phyloP scores from a whole-genome alignment of 2,113 vertebrate genomes.

The Muntiacus muntjak region DNA sequence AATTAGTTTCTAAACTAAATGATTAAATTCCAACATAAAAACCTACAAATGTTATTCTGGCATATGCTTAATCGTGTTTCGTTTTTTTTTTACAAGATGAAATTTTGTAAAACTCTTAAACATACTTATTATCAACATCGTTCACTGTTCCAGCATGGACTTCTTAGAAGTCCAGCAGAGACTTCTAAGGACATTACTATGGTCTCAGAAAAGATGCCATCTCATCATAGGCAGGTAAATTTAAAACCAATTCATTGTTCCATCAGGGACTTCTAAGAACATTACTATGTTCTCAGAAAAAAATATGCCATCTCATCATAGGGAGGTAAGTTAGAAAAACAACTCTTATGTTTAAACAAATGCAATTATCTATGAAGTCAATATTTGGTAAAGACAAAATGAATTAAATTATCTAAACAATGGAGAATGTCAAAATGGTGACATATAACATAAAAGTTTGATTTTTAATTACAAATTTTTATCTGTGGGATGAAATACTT shows the following conservation, averaged over 20 bases:
- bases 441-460: background rate
- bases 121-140: background rate
- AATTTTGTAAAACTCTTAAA: background rate
- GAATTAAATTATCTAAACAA: background rate
- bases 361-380: background rate
- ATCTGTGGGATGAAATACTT: background rate
- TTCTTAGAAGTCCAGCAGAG: background rate
- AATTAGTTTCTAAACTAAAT: constrained; percentile 42
- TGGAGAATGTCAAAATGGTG: background rate
- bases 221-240: background rate
- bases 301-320: background rate
- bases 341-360: background rate
- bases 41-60: background rate
- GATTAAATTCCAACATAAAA: constrained; percentile 53
- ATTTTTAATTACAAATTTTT: background rate
- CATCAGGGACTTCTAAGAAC: background rate
- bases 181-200: background rate
- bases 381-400: background rate
- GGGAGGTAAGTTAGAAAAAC: background rate
- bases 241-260: background rate
- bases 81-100: constrained; percentile 28
- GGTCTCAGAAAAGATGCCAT: background rate
- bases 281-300: background rate
- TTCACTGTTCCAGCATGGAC: background rate
- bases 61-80: background rate